These are phyloP conservation scores for Orchesellides sinensis DNA, from an alignment of 2,888 invertebrate genomes.

Conservation along the genomic window DNA sequence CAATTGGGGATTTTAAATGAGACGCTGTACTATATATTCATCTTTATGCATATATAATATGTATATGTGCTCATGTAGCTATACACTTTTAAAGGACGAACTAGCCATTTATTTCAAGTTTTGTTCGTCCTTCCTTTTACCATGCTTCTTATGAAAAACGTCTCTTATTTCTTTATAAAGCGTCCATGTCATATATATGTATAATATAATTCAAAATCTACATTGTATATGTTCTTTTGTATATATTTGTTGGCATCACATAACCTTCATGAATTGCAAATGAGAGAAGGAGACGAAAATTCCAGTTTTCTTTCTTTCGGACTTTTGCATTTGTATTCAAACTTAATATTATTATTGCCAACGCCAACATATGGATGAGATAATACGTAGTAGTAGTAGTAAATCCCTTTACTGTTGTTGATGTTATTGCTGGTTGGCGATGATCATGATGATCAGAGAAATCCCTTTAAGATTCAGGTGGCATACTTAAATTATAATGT, in stretches of 20 bases:
- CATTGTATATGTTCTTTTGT: background rate
- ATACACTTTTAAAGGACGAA: background rate
- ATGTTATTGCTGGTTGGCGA: background rate
- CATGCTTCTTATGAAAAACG: conserved; percentile 25
- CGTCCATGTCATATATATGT: background rate
- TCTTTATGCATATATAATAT: background rate
- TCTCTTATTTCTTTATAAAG: conserved; percentile 34
- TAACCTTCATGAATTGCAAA: conserved; percentile 61
- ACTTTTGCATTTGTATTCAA: conserved; percentile 46
- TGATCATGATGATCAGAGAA: conserved; percentile 15
- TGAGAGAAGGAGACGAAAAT: conserved; percentile 36
- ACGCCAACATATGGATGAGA: background rate
- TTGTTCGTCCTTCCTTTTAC: conserved; percentile 53
- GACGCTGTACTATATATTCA: background rate
- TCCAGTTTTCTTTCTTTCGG: conserved; percentile 55
- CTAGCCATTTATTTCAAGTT: conserved; percentile 55
- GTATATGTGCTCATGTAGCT: background rate
- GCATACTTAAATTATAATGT: conserved; percentile 46
- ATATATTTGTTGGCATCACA: conserved; percentile 55
- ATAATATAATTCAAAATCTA: background rate
- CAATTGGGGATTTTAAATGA: conserved; percentile 53
- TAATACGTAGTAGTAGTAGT: background rate
- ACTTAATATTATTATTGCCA: background rate
- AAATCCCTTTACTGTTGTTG: background rate
- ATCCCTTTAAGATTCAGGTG: conserved; percentile 61